A percentile compares a stretch with the other conserved stretches of the same genome.
Conservation (phyloP, 2,888 invertebrate species). For the Cataglyphis cursor region DNA sequence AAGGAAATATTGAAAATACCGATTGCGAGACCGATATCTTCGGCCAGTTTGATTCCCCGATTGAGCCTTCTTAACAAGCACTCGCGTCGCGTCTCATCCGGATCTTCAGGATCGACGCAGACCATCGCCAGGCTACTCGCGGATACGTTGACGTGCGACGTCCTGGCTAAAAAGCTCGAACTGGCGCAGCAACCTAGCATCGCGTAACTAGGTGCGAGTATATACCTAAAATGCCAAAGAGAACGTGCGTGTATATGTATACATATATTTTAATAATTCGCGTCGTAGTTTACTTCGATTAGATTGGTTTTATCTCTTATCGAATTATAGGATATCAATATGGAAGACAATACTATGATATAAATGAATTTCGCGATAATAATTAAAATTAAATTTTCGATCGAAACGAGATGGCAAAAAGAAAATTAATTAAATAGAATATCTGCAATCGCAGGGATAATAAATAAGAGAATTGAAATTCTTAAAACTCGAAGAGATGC, state of each 20-base stretch:
- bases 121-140: constrained; percentile 83
- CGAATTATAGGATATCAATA: not conserved
- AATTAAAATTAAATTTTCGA: not conserved
- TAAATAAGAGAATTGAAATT: not conserved
- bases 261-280: not conserved
- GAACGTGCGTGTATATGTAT: not conserved
- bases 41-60: constrained; percentile 83
- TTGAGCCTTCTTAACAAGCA: constrained; percentile 83
- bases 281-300: not conserved
- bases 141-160: constrained; percentile 82
- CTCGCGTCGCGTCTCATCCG: constrained; percentile 84
- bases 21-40: constrained; percentile 84
- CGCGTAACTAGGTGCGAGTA: constrained; percentile 83
- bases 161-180: constrained; percentile 82
- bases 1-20: constrained; percentile 65
- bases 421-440: not conserved
- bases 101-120: constrained; percentile 83
- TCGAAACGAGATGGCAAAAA: not conserved
- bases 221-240: constrained; percentile 75
- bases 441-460: not conserved
- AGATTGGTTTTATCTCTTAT: not conserved
- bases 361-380: not conserved
- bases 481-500: not conserved
- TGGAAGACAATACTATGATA: not conserved
- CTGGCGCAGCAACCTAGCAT: constrained; percentile 80